These are phyloP conservation scores for Hermatobates lingyangjiaoensis DNA, from an alignment of 1,140 invertebrate genomes.

Conservation along the genomic window DNA sequence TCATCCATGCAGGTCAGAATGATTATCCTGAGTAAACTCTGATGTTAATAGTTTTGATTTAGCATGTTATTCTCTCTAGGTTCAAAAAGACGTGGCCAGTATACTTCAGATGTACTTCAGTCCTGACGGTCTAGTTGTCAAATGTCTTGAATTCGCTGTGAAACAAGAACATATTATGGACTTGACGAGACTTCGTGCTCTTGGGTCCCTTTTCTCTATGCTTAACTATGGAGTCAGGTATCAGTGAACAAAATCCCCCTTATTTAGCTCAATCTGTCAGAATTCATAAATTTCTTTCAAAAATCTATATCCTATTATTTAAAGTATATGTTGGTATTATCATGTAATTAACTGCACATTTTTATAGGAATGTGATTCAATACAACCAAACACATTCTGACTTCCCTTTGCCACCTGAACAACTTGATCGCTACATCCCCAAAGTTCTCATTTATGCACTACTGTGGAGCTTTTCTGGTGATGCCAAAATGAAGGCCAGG, in stretches of 20 bases:
- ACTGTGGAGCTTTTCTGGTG: slow-evolving; percentile 95
- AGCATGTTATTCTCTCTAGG: slow-evolving; percentile 25
- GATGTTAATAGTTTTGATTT: background rate
- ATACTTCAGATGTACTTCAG: slow-evolving; percentile 72
- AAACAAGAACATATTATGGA: slow-evolving; percentile 98
- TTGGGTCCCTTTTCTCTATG: slow-evolving; percentile 94
- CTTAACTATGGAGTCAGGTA: slow-evolving; percentile 77
- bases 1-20: slow-evolving; percentile 47
- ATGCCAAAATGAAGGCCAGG: slow-evolving; percentile 85
- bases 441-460: slow-evolving; percentile 79
- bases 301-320: too few species aligned
- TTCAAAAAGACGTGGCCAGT: slow-evolving; percentile 74
- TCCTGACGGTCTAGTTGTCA: slow-evolving; percentile 79
- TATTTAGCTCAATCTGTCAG: background rate
- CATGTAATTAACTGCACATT: too few species aligned
- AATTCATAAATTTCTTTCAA: too few species aligned
- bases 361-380: slow-evolving; percentile 58
- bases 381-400: slow-evolving; percentile 89
- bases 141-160: slow-evolving; percentile 76
- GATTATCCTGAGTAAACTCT: background rate
- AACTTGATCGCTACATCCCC: slow-evolving; percentile 82
- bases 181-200: slow-evolving; percentile 81
- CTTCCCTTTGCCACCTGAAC: slow-evolving; percentile 83
- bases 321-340: too few species aligned
- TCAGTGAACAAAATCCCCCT: too few species aligned